Conservation (phyloP, 2,888 invertebrate species). For the Podotricha telesiphe region DNA sequence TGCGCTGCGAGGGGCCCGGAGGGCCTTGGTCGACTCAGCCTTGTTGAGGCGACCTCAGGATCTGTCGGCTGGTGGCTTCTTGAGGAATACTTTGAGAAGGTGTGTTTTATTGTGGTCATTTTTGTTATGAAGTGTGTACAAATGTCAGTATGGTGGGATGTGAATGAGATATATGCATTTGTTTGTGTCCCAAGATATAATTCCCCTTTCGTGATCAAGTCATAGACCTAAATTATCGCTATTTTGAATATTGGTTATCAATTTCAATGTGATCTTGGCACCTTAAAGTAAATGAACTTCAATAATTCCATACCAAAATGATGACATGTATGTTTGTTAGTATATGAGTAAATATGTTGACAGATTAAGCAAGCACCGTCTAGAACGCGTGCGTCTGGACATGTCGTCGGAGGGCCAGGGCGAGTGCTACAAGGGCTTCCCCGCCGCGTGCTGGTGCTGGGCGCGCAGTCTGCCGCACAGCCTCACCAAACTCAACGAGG, state of each 20-base stretch:
- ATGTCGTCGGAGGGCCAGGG: slow-evolving; percentile 86
- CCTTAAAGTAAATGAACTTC: no score
- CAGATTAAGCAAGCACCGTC: slow-evolving; percentile 90
- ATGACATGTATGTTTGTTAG: no score
- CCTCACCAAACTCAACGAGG: slow-evolving; percentile 92
- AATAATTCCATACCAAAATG: no score
- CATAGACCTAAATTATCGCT: no score
- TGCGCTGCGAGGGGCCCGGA: slow-evolving; percentile 92
- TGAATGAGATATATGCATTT: no score
- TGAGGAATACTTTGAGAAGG: slow-evolving; percentile 93
- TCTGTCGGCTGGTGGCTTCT: slow-evolving; percentile 89
- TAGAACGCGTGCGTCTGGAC: slow-evolving; percentile 86
- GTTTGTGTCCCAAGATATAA: no score
- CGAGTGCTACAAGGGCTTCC: slow-evolving; percentile 94
- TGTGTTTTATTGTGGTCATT: slow-evolving; percentile 44
- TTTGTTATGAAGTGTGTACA: background rate
- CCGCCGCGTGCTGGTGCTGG: slow-evolving; percentile 95
- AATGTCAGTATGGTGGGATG: background rate
- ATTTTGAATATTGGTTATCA: no score
- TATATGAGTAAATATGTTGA: no score
- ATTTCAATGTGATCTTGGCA: no score
- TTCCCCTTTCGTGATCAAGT: no score
- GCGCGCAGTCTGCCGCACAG: slow-evolving; percentile 92
- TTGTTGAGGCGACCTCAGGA: slow-evolving; percentile 92
- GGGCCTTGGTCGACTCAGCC: slow-evolving; percentile 92